Percentiles rank a stretch among this genome's conserved stretches.
phyloP scores from a whole-genome alignment of 2,888 invertebrate genomes.

The Phaonia tiefii region DNA sequence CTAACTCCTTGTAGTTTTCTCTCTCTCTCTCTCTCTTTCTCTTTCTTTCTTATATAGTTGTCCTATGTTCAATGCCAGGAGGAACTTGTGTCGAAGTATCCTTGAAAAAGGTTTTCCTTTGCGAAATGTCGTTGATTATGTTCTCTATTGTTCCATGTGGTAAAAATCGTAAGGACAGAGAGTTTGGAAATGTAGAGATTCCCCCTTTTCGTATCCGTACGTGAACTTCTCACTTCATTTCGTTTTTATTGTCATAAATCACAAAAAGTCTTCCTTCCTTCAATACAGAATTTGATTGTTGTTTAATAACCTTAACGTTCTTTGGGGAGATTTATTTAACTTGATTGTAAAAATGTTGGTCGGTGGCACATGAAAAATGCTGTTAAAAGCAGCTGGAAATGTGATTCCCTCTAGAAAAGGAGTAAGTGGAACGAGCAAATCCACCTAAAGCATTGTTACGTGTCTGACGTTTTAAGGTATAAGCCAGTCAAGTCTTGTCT shows the following conservation, averaged over 20 bases:
- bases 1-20: neutral
- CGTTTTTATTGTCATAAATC: conserved; percentile 44
- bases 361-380: neutral
- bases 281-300: conserved; percentile 55
- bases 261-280: conserved; percentile 40
- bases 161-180: neutral
- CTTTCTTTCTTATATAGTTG: no score
- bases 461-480: no score
- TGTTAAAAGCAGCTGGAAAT: neutral
- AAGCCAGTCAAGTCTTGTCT: no score
- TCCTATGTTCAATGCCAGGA: no score
- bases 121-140: conserved; percentile 2
- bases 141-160: conserved; percentile 1
- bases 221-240: no score
- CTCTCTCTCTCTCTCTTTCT: no score
- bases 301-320: conserved; percentile 57
- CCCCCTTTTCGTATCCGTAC: no score
- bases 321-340: conserved; percentile 45
- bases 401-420: neutral
- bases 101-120: neutral
- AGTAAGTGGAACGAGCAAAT: no score
- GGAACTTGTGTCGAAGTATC: no score
- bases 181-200: neutral
- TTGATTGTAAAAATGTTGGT: conserved; percentile 40
- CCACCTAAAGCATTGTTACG: no score